Base-by-base conservation (phyloP, 2,113 vertebrate genomes). In the Podarcis raffonei region DNA sequence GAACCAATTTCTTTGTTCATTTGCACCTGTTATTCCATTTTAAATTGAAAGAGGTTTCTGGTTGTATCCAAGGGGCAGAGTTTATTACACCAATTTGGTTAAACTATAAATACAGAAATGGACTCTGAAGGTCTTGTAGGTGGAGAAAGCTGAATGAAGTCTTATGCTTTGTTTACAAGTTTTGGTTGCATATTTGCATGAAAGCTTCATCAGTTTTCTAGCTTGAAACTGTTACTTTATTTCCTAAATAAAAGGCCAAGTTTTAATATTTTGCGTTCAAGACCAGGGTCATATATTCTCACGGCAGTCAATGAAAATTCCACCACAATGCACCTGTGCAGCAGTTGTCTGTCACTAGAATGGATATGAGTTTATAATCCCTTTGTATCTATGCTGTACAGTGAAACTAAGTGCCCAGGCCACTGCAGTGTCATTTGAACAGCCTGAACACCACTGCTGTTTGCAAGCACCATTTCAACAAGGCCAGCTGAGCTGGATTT, bases 1-100 rank as follows among this genome's bases (percentile, higher is more conserved):
- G 72, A 77, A 53, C 59, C 87, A 83, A 57, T 88, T 88, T 83
- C 65, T 62, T 83, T 83, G 59, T 83, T 83, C 72, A 76, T 88
- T 83, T 83, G 72, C 72, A 77, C 39, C 81, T 62, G 62, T 88
- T 83, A 68, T 77, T 83, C 81, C 15, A 53, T 83, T 88, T 77
- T 77, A 68, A 88, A 68, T 53, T 88, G 87, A 83, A 88, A 77
- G 32, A 77, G 5, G 39, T 83, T 88, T 88, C 59, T 82, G 48
- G 37, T 76, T 59, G 59, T 66, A 68, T 83, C 30, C n/a, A 71
- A 71, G 66, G 77, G 48, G 32, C 65, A 88, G 81, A 87, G n/a
- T 83, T 83, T 83, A 88, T 76, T 76, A 83, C 20, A 83, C n/a
- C 81, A 66, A 18, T 83, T 76, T 76, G 59, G 69, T 76, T 83